Evolutionary conservation across 2,888 invertebrate species (phyloP).

Genomic region (Metallyticus violacea): DNA sequence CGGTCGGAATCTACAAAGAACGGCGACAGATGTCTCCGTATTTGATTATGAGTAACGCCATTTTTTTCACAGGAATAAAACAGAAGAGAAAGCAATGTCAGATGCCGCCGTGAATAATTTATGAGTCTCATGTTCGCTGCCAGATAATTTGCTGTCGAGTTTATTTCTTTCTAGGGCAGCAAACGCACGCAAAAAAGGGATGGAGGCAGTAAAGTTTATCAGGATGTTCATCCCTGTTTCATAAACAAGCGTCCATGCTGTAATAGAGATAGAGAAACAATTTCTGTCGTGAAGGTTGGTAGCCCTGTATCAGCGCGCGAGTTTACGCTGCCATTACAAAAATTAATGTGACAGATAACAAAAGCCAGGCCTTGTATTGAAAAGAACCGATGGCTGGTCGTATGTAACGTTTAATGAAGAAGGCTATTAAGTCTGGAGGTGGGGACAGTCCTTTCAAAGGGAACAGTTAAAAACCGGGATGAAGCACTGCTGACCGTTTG

Average conservation of each 20-base stretch:
- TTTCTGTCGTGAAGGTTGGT: neutral
- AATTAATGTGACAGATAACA: neutral
- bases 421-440: neutral
- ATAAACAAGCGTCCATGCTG: neutral
- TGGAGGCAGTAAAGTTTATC: neutral
- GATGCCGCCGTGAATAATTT: neutral
- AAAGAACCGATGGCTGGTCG: neutral
- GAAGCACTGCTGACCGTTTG: neutral
- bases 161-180: neutral
- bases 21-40: neutral
- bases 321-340: neutral
- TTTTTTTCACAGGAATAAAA: neutral
- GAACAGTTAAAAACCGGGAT: neutral
- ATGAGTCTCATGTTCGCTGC: neutral
- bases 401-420: neutral
- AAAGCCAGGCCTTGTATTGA: neutral
- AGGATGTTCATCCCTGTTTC: neutral
- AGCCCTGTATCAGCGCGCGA: neutral
- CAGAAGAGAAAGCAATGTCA: neutral
- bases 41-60: neutral
- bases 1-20: neutral
- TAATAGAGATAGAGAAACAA: neutral
- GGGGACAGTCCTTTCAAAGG: neutral
- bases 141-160: neutral
- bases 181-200: neutral